Evolutionary conservation across 2,113 vertebrate genomes (phyloP).

Genomic region (Athene noctua): DNA sequence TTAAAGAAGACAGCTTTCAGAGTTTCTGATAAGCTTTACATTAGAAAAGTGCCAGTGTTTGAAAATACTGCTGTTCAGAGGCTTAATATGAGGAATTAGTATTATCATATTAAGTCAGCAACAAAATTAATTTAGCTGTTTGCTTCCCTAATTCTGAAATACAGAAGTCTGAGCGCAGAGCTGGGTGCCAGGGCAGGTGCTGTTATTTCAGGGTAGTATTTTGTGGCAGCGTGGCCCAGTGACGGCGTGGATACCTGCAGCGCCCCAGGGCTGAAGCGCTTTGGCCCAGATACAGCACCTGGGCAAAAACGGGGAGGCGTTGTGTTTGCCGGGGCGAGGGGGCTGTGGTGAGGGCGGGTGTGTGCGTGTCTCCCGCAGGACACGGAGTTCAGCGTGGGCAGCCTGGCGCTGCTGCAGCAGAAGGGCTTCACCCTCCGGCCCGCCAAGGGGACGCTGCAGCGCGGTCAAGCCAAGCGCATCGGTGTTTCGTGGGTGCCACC

Average conservation of each 20-base stretch:
- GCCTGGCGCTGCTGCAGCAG: conserved; percentile 65
- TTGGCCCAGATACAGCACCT: fast-evolving
- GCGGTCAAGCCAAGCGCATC: conserved; percentile 74
- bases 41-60: background rate
- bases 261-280: background rate
- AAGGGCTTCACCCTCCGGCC: conserved; percentile 82
- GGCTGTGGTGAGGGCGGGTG: background rate
- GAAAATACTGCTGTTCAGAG: background rate
- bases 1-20: background rate
- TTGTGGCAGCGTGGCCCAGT: background rate
- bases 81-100: background rate
- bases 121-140: background rate
- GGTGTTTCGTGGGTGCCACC: conserved; percentile 83
- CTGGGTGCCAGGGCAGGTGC: background rate
- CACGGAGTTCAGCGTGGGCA: conserved; percentile 79
- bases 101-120: background rate
- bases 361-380: conserved; percentile 44
- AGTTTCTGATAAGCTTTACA: background rate
- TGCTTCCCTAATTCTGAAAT: background rate
- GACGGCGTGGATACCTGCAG: fast-evolving
- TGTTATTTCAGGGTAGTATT: background rate
- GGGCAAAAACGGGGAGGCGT: background rate
- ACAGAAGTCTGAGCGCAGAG: background rate
- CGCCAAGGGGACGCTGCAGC: conserved; percentile 69
- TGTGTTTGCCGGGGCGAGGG: background rate